These are phyloP conservation scores for Quadriops clusia DNA, from an alignment of 2,888 invertebrate species.

Conservation along the genomic window DNA sequence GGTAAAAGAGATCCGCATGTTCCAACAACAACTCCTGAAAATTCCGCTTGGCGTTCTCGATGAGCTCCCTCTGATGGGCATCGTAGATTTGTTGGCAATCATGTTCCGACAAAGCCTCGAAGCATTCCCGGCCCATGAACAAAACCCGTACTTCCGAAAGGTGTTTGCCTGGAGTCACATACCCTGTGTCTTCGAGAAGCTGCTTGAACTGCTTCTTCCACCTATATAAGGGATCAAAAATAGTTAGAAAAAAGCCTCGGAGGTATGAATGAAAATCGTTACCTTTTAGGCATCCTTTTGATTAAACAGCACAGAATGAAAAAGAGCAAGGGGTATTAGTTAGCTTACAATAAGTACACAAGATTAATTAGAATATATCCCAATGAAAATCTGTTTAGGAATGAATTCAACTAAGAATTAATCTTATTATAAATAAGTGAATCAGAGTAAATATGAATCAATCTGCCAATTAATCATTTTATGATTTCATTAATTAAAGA, in stretches of 20 bases:
- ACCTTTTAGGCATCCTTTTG: constrained; percentile 24
- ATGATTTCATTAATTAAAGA: too few relatives aligned
- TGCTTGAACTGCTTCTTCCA: constrained; percentile 92
- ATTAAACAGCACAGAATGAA: constrained; percentile 11
- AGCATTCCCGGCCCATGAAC: constrained; percentile 90
- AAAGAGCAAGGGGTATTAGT: too few relatives aligned
- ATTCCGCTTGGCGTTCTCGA: constrained; percentile 80
- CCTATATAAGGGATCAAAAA: constrained; percentile 42
- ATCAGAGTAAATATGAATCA: too few relatives aligned
- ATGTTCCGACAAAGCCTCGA: constrained; percentile 78
- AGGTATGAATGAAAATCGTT: constrained; percentile 7
- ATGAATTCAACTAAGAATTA: too few relatives aligned
- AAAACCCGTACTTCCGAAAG: constrained; percentile 80
- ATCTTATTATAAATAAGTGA: too few relatives aligned
- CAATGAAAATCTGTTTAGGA: too few relatives aligned
- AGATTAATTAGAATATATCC: too few relatives aligned
- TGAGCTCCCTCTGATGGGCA: constrained; percentile 81
- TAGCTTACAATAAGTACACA: too few relatives aligned
- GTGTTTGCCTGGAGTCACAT: constrained; percentile 91
- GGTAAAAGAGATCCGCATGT: constrained; percentile 86
- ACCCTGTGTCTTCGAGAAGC: constrained; percentile 83
- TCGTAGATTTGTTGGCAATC: constrained; percentile 91
- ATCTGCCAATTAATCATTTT: too few relatives aligned
- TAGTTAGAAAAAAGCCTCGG: constrained; percentile 8
- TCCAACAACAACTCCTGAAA: constrained; percentile 88